Base-by-base conservation (phyloP, 1,140 invertebrate genomes). In the Orchestia grillus region DNA sequence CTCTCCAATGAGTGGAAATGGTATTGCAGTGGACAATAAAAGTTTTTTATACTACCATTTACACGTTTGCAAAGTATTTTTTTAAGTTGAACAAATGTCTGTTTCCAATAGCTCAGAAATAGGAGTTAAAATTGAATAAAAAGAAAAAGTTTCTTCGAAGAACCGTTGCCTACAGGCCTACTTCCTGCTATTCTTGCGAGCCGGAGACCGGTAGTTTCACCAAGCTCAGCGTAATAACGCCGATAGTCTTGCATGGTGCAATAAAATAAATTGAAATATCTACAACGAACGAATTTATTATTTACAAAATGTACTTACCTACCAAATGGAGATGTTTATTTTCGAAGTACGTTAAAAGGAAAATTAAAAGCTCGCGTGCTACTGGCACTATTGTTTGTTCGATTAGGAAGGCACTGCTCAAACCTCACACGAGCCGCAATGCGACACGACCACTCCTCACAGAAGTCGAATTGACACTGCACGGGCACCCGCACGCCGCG, bases 361-460 rank as follows among this genome's bases (percentile, higher is more conserved):
- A 15, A 77, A 77, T 23, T 77, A 36, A 77, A 77, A 77, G 6
- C 47, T 36, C 62, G 62, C 62, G 11, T 77, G 62, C 62, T 19
- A 77, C 11, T 3, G 36, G 62, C 28, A 77, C 62, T 8, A 77
- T 36, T 77, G 6, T 77, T 77, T 77, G 62, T 77, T 77, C 62
- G 62, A 77, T 36, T 77, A 77, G 11, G 36, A 1, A 53, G 11
- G 62, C 62, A 77, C 62, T 23, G 62, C 62, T 77, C 62, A 77
- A 77, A 77, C 62, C 62, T 77, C 41, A 91, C 41, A 91, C 41
- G 88, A 91, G 88, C 19, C 42, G 4, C 0, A 43, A 43, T 28
- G 88, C 88, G 3, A 91, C 88, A 91, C 88, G 42, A 23, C 88
- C 88, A 43, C 88, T 91, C 41, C 11, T 91, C 88, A 91, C 88